These are phyloP conservation scores for Schizotus pectinicornis DNA, from an alignment of 2,888 invertebrate species.

Conservation along the genomic window DNA sequence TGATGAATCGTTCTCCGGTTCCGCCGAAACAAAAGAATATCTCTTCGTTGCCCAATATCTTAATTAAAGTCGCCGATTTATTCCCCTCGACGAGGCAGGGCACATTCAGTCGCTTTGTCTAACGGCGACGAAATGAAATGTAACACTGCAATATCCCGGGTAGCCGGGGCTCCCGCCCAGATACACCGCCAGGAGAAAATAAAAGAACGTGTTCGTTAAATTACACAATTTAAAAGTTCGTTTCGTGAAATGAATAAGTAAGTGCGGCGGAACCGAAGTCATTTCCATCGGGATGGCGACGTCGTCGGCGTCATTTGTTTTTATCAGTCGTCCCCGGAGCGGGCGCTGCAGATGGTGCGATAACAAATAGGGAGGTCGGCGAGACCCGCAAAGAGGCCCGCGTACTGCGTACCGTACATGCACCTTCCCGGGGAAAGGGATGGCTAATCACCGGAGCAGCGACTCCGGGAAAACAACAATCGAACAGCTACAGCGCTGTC, in stretches of 20 bases:
- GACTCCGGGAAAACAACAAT: too few relatives aligned
- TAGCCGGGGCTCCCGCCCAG: conserved; percentile 27
- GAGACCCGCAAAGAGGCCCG: neutral
- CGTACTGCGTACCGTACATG: neutral
- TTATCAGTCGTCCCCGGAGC: conserved; percentile 54
- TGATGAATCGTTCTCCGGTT: conserved; percentile 55
- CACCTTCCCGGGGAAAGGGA: too few relatives aligned
- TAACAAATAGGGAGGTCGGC: conserved; percentile 41
- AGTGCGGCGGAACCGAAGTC: conserved; percentile 54
- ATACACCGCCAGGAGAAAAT: conserved; percentile 45
- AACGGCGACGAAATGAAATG: conserved; percentile 54
- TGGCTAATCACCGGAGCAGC: too few relatives aligned
- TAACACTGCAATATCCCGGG: conserved; percentile 39
- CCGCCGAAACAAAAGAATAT: conserved; percentile 59
- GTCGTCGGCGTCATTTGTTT: conserved; percentile 58
- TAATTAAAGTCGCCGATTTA: conserved; percentile 62
- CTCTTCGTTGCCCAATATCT: conserved; percentile 58
- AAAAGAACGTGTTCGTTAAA: conserved; percentile 56
- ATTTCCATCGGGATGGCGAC: conserved; percentile 56
- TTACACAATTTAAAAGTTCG: conserved; percentile 61
- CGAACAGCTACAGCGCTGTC: too few relatives aligned
- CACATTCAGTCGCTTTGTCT: conserved; percentile 45
- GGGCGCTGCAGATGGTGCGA: conserved; percentile 42
- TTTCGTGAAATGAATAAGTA: conserved; percentile 61
- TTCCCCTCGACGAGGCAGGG: conserved; percentile 47